phyloP scores from a whole-genome alignment of 2,888 invertebrate genomes.

The Heliconius aoede region DNA sequence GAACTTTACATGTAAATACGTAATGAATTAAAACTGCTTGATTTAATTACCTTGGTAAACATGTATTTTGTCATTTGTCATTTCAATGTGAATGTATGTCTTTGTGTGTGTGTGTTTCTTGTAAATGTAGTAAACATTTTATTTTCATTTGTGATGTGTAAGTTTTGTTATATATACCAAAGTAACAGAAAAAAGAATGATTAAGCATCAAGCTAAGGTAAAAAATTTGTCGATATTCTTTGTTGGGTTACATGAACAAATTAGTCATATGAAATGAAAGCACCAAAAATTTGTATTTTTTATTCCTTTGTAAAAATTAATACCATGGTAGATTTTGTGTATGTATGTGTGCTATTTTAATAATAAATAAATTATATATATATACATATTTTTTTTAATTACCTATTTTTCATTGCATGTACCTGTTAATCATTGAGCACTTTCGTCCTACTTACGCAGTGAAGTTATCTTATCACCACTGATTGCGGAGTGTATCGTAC shows the following conservation, averaged over 20 bases:
- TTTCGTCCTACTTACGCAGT: conserved; percentile 57
- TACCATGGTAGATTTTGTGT: not conserved
- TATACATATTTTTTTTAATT: conserved; percentile 35
- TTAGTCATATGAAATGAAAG: not conserved
- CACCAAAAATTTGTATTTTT: not conserved
- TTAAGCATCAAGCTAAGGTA: not conserved
- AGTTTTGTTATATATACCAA: not conserved
- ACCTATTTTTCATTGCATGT: conserved; percentile 6
- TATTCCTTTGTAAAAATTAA: not conserved
- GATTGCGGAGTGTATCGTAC: conserved; percentile 48
- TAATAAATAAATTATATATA: conserved; percentile 46
- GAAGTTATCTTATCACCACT: conserved; percentile 69
- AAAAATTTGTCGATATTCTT: not conserved
- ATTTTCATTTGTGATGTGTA: not conserved
- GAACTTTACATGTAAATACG: not conserved
- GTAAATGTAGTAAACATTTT: not conserved
- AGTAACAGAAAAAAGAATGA: not conserved
- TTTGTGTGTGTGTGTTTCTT: too few relatives aligned
- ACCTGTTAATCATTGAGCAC: conserved; percentile 24
- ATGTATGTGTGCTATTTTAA: too few relatives aligned
- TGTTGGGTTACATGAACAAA: conserved; percentile 9
- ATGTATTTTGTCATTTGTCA: not conserved
- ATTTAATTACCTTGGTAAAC: not conserved
- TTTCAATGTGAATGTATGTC: too few relatives aligned
- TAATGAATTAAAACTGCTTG: too few relatives aligned